Percentiles rank a stretch among this genome's conserved stretches.
These are phyloP conservation scores for Acanthurus leucopareius DNA, from an alignment of 2,797 vertebrate species.

Conservation along the genomic window DNA sequence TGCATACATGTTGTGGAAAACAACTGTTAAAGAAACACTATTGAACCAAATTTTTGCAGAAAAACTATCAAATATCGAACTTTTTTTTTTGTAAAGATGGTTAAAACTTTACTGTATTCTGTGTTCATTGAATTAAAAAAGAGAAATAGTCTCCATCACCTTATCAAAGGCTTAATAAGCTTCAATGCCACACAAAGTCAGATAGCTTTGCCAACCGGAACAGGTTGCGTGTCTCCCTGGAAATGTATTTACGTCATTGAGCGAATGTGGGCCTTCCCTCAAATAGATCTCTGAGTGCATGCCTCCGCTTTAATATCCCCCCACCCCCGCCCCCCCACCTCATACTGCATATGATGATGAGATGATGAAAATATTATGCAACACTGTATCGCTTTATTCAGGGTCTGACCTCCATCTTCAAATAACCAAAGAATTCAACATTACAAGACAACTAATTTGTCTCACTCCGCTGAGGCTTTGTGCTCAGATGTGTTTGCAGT, in stretches of 20 bases:
- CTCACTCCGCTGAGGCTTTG: neutral
- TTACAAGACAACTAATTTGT: slow-evolving; percentile 4
- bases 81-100: no score
- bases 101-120: no score
- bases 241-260: slow-evolving; percentile 81
- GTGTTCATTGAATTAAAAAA: no score
- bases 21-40: no score
- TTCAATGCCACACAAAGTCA: slow-evolving; percentile 48
- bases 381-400: slow-evolving; percentile 16
- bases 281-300: slow-evolving; percentile 72
- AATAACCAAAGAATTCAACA: neutral
- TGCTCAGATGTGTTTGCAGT: neutral
- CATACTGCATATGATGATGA: slow-evolving; percentile 55
- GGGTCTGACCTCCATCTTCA: slow-evolving; percentile 40
- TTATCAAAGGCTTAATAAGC: slow-evolving; percentile 50
- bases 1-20: no score
- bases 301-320: slow-evolving; percentile 40
- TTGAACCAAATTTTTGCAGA: no score
- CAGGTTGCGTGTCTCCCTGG: slow-evolving; percentile 73
- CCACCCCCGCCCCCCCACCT: slow-evolving; percentile 43
- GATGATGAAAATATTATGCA: slow-evolving; percentile 49
- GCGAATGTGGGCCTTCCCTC: slow-evolving; percentile 81
- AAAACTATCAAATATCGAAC: no score
- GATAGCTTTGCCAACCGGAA: slow-evolving; percentile 53
- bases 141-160: slow-evolving; percentile 28